Evolutionary conservation across 2,113 vertebrate species (phyloP).

Genomic region (Coracopsis vasa): DNA sequence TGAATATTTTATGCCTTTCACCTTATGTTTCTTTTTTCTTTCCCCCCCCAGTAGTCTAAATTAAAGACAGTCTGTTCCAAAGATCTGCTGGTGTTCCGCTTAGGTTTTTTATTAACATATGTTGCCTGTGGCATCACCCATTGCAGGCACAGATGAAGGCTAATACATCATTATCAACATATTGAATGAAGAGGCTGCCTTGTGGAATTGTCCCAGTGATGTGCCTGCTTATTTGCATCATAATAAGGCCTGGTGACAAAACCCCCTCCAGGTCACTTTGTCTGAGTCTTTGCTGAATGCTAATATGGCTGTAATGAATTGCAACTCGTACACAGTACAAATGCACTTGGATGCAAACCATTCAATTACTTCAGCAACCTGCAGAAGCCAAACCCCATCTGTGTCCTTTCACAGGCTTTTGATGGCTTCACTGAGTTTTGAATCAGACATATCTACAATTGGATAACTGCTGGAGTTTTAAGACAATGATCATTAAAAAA

Average conservation of each 20-base stretch:
- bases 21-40: neutral
- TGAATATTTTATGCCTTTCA: neutral
- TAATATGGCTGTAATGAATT: constrained; percentile 13
- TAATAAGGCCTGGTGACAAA: constrained; percentile 18
- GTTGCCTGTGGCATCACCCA: neutral
- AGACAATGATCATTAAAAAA: neutral
- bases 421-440: neutral
- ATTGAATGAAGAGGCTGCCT: neutral
- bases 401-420: neutral
- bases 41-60: neutral
- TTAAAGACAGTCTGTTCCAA: neutral
- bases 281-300: constrained; percentile 27
- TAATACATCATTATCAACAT: neutral
- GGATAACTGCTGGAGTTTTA: neutral
- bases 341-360: neutral
- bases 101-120: fast-evolving
- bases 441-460: neutral
- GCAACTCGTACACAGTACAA: neutral
- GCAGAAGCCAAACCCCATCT: neutral
- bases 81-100: neutral
- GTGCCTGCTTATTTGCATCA: neutral
- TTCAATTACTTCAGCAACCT: neutral
- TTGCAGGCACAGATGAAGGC: neutral
- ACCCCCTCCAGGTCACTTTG: constrained; percentile 23
- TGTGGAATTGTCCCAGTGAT: neutral